phyloP scores from a whole-genome alignment of 2,888 invertebrate genomes.

The Drosophila mercatorum region DNA sequence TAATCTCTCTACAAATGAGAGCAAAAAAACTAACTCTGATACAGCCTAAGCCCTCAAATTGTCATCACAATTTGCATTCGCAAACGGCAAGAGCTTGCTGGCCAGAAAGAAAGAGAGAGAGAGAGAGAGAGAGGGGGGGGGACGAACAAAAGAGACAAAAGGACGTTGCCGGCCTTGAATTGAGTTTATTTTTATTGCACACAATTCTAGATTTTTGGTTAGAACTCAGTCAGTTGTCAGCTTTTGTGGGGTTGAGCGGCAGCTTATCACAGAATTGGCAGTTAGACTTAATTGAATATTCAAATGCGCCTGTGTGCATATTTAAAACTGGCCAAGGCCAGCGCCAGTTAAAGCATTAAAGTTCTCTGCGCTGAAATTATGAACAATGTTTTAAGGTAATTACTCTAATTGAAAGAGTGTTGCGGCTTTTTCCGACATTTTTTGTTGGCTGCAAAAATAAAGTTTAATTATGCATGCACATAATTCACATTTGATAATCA shows the following conservation, averaged over 20 bases:
- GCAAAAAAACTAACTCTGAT: too few relatives aligned
- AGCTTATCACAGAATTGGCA: constrained; percentile 69
- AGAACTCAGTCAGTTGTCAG: constrained; percentile 11
- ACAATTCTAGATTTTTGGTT: constrained; percentile 28
- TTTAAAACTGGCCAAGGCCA: neutral
- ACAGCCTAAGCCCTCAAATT: constrained; percentile 5
- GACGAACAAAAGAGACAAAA: constrained; percentile 1
- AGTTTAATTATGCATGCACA: constrained; percentile 5
- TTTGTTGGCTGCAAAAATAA: constrained; percentile 5
- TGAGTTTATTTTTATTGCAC: constrained; percentile 42
- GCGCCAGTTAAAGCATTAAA: constrained; percentile 10
- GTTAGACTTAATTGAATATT: constrained; percentile 77
- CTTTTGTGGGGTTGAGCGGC: constrained; percentile 13
- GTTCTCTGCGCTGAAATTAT: constrained; percentile 9
- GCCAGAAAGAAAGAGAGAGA: neutral
- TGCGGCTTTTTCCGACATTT: constrained; percentile 41
- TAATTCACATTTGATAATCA: constrained; percentile 27
- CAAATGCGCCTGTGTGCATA: constrained; percentile 53
- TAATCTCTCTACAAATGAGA: constrained; percentile 1
- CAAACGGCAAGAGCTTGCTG: constrained; percentile 14
- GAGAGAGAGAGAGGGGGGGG: too few relatives aligned
- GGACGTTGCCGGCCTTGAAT: constrained; percentile 14
- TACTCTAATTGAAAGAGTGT: constrained; percentile 44
- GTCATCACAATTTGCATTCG: neutral
- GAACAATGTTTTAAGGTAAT: constrained; percentile 30